Evolutionary conservation across 35 echinoderm and acorn worm species (phyloP).

Genomic region (Stichopus chloronotus): DNA sequence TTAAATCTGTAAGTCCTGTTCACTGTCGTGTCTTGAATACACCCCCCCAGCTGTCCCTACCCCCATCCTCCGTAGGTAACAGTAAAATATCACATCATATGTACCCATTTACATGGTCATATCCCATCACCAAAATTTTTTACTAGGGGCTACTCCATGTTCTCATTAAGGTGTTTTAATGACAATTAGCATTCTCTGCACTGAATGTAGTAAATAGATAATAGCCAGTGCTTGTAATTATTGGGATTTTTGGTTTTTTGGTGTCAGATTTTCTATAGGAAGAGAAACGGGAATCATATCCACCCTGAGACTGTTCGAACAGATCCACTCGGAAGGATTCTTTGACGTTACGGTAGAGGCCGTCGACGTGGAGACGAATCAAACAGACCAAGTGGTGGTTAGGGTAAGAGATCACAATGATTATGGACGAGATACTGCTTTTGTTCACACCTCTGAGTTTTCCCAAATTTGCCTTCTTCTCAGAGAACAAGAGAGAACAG

Average conservation of each 20-base stretch:
- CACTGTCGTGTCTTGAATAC: background rate
- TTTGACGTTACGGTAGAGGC: slow-evolving; percentile 83
- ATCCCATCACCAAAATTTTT: too few species aligned
- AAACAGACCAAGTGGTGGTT: slow-evolving; percentile 23
- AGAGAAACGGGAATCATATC: slow-evolving; percentile 54
- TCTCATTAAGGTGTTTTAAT: too few species aligned
- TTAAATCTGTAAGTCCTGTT: slow-evolving; percentile 4
- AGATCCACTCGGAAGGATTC: slow-evolving; percentile 52
- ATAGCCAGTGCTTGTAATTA: too few species aligned
- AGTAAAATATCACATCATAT: too few species aligned
- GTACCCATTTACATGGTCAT: too few species aligned
- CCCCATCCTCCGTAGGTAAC: too few species aligned
- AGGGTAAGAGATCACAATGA: slow-evolving; percentile 54
- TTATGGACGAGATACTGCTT: background rate
- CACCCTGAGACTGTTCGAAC: slow-evolving; percentile 43
- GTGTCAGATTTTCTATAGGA: slow-evolving; percentile 21
- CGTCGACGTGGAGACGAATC: slow-evolving; percentile 55
- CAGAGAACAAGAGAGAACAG: background rate
- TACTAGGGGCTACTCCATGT: too few species aligned
- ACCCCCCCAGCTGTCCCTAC: too few species aligned
- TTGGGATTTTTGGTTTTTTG: background rate
- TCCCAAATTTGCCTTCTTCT: too few species aligned
- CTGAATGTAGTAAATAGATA: too few species aligned
- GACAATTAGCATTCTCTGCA: too few species aligned
- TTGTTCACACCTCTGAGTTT: too few species aligned